A percentile compares a stretch with the other conserved stretches of the same genome.
Conservation (phyloP, 2,888 invertebrate species). For the Acanthococcus lagerstroemiae region DNA sequence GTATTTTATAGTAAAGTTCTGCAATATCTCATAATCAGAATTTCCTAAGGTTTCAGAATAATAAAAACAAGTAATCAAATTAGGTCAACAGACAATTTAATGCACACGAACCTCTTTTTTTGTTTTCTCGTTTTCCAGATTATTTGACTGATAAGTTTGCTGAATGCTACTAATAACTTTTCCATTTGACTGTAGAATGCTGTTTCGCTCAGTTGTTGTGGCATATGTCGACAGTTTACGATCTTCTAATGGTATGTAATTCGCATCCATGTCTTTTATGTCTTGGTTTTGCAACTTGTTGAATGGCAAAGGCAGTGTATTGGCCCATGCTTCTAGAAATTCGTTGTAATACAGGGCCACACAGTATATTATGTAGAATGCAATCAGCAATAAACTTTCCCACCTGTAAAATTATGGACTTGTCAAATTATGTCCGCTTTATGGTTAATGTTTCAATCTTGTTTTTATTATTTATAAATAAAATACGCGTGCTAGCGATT, state of each 20-base stretch:
- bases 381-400: constrained; percentile 74
- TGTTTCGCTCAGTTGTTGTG: constrained; percentile 2
- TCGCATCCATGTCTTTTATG: constrained; percentile 5
- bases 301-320: constrained; percentile 32
- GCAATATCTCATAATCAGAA: too few species aligned
- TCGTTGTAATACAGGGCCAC: constrained; percentile 72
- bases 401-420: constrained; percentile 59
- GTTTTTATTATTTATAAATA: too few species aligned
- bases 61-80: too few species aligned
- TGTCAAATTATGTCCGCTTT: too few species aligned
- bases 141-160: constrained; percentile 17
- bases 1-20: too few species aligned
- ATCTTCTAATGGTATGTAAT: constrained; percentile 22
- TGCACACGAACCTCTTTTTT: not conserved
- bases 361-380: constrained; percentile 79
- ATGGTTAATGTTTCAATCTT: too few species aligned
- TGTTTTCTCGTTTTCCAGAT: not conserved
- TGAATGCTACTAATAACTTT: constrained; percentile 24
- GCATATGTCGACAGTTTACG: constrained; percentile 12
- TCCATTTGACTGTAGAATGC: constrained; percentile 13
- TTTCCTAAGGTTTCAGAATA: too few species aligned
- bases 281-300: constrained; percentile 9
- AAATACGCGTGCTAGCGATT: not conserved
- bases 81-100: not conserved
- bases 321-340: constrained; percentile 65